phyloP scores from a whole-genome alignment of 2,113 vertebrate genomes.

The Anhinga rufa region DNA sequence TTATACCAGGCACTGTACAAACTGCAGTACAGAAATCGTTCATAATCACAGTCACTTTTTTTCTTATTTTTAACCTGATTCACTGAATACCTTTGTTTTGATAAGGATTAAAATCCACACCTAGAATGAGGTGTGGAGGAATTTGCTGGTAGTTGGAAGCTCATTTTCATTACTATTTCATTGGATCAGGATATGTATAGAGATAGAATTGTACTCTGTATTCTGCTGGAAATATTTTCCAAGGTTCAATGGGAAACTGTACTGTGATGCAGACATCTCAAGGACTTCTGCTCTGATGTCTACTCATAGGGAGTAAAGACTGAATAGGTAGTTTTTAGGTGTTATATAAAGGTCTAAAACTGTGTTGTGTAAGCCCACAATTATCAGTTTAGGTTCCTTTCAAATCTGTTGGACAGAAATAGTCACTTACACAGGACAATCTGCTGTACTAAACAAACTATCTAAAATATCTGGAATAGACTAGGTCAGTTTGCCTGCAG shows the following conservation, averaged over 20 bases:
- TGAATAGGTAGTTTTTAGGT: background rate
- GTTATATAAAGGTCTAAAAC: background rate
- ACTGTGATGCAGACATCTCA: background rate
- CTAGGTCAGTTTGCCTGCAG: background rate
- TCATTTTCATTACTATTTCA: background rate
- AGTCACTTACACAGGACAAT: background rate
- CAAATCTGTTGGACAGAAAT: background rate
- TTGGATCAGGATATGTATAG: background rate
- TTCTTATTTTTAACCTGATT: background rate
- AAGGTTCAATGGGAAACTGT: background rate
- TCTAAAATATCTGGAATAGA: background rate
- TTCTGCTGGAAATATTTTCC: background rate
- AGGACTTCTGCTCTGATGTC: background rate
- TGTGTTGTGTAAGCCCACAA: background rate
- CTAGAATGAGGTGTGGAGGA: background rate
- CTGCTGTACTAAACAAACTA: background rate
- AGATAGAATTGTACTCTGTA: background rate
- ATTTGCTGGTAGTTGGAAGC: background rate
- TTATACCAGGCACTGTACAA: background rate
- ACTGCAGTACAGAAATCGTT: background rate
- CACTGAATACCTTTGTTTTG: background rate
- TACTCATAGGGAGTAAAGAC: background rate
- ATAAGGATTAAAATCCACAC: background rate
- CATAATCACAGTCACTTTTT: background rate
- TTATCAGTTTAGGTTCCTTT: background rate